phyloP scores from a whole-genome alignment of 2,797 vertebrate genomes.

The Scarus forsteni region DNA sequence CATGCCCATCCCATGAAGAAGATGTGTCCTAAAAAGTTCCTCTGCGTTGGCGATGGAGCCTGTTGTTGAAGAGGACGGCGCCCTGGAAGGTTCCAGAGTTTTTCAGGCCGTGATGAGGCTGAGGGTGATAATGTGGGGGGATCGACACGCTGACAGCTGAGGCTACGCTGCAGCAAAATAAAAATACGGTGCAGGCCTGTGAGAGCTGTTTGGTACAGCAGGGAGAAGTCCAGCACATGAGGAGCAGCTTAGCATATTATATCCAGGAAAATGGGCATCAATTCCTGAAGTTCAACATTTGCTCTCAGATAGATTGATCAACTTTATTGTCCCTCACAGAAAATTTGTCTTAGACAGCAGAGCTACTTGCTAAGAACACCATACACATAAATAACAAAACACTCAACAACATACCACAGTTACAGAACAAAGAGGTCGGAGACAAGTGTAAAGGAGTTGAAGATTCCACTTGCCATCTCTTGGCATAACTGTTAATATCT shows the following conservation, averaged over 20 bases:
- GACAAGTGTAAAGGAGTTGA: no score
- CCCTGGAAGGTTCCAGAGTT: not conserved
- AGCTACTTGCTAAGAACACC: no score
- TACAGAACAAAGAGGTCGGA: no score
- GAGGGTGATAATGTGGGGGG: constrained; percentile 38
- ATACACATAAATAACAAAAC: no score
- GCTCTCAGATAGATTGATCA: no score
- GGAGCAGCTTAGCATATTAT: not conserved
- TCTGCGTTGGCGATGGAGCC: constrained; percentile 16
- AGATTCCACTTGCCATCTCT: no score
- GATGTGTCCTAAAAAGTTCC: constrained; percentile 34
- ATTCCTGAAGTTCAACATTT: no score
- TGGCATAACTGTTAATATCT: no score
- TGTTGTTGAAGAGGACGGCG: not conserved
- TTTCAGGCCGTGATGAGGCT: not conserved
- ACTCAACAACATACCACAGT: no score
- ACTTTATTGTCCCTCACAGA: no score
- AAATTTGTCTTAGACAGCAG: no score
- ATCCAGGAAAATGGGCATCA: no score
- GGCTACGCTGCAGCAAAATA: not conserved
- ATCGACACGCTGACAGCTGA: constrained; percentile 32
- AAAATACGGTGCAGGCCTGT: not conserved
- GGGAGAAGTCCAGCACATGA: not conserved
- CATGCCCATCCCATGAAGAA: constrained; percentile 26
- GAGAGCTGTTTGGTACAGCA: not conserved